phyloP scores from a whole-genome alignment of 2,797 vertebrate genomes.

The Takifugu rubripes region DNA sequence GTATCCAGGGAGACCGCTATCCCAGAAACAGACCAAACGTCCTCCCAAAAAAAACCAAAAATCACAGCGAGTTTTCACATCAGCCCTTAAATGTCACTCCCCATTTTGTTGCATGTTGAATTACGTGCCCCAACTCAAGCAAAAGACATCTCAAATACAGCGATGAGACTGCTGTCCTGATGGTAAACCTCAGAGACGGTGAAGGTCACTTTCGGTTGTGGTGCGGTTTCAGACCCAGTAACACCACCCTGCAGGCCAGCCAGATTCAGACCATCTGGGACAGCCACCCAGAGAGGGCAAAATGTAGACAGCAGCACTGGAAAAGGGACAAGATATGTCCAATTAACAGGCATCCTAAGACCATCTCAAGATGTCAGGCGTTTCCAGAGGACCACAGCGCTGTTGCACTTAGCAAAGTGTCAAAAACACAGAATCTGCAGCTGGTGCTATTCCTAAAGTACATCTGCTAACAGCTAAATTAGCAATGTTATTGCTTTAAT shows the following conservation, averaged over 20 bases:
- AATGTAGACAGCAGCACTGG: background rate
- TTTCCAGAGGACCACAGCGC: too few species aligned
- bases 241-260: constrained; percentile 27
- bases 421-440: too few species aligned
- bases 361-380: too few species aligned
- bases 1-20: constrained; percentile 18
- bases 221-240: constrained; percentile 38
- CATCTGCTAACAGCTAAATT: constrained; percentile 29
- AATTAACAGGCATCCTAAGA: too few species aligned
- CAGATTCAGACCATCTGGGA: constrained; percentile 9
- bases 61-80: constrained; percentile 18
- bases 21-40: constrained; percentile 7
- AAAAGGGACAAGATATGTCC: background rate
- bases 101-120: constrained; percentile 15
- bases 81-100: constrained; percentile 20
- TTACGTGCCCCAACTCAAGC: constrained; percentile 20
- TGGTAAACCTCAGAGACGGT: constrained; percentile 21
- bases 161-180: constrained; percentile 17
- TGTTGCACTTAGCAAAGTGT: too few species aligned
- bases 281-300: background rate
- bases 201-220: constrained; percentile 63
- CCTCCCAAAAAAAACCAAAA: constrained; percentile 14
- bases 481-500: constrained; percentile 11
- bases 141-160: constrained; percentile 46
- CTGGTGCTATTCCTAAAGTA: constrained; percentile 4